Percentiles rank a stretch among this genome's conserved stretches.
phyloP scores from a whole-genome alignment of 2,888 invertebrate genomes.

The Drosophila vallismaia region DNA sequence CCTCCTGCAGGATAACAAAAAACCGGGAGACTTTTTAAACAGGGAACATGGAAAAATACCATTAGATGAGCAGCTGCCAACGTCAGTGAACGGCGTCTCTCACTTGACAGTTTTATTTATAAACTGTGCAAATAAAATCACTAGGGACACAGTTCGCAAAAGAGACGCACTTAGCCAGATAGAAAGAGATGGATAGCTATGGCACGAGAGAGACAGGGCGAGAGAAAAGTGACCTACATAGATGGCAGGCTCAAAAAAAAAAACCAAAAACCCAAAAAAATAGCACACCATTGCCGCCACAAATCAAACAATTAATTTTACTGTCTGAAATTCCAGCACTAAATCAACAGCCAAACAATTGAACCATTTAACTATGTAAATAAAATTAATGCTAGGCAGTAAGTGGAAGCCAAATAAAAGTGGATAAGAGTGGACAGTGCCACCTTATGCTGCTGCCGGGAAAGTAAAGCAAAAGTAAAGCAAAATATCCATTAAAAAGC shows the following conservation, averaged over 20 bases:
- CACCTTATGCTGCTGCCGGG: slow-evolving; percentile 54
- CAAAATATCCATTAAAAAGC: slow-evolving; percentile 78
- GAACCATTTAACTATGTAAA: slow-evolving; percentile 79
- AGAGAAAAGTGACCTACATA: slow-evolving; percentile 43
- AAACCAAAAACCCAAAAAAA: not conserved
- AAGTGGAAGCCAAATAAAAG: slow-evolving; percentile 2
- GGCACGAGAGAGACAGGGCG: slow-evolving; percentile 5
- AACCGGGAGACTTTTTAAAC: slow-evolving; percentile 23
- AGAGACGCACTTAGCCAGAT: slow-evolving; percentile 1
- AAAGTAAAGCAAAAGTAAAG: slow-evolving; percentile 8
- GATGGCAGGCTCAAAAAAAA: slow-evolving; percentile 27
- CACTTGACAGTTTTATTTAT: slow-evolving; percentile 72
- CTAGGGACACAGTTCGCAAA: slow-evolving; percentile 22
- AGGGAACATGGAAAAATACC: slow-evolving; percentile 46
- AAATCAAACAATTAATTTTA: slow-evolving; percentile 76
- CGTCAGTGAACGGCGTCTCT: slow-evolving; percentile 54
- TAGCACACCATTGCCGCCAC: slow-evolving; percentile 45
- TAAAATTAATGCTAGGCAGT: slow-evolving; percentile 64
- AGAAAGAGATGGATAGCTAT: not conserved
- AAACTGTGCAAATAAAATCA: slow-evolving; percentile 76
- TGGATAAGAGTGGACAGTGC: slow-evolving; percentile 12
- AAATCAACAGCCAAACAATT: slow-evolving; percentile 79
- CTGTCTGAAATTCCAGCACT: slow-evolving; percentile 75
- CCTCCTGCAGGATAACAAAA: slow-evolving; percentile 39
- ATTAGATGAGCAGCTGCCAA: slow-evolving; percentile 51